phyloP scores from a whole-genome alignment of 1,140 invertebrate species.

The Bombus vancouverensis region DNA sequence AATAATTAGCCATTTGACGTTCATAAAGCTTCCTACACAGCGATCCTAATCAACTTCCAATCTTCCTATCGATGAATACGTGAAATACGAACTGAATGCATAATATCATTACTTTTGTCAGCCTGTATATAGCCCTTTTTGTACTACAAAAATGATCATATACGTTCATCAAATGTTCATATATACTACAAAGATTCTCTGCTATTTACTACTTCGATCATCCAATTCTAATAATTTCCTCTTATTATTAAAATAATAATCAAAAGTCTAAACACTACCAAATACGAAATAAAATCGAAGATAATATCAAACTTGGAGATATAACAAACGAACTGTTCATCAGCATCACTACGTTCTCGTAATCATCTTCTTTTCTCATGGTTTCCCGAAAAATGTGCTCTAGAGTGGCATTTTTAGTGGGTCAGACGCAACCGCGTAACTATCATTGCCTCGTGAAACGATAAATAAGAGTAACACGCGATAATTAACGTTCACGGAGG shows the following conservation, averaged over 20 bases:
- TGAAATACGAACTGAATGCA: neutral
- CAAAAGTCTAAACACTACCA: no score
- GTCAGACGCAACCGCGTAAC: conserved; percentile 22
- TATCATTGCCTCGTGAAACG: conserved; percentile 35
- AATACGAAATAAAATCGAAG: no score
- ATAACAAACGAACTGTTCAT: no score
- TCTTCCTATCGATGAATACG: neutral
- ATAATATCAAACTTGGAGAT: no score
- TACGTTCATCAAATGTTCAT: no score
- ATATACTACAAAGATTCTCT: no score
- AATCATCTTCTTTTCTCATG: neutral
- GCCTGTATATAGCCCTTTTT: neutral
- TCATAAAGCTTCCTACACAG: neutral
- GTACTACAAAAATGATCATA: no score
- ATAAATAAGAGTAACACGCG: conserved; percentile 68
- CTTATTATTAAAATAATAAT: no score
- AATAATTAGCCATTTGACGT: neutral
- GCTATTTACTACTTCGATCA: no score
- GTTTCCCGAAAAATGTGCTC: neutral
- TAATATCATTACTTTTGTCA: neutral
- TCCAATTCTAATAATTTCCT: no score
- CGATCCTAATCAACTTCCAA: neutral
- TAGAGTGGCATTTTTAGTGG: neutral
- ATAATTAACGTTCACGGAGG: conserved; percentile 65
- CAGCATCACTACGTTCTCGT: neutral